A percentile compares a stretch with the other conserved stretches of the same genome.
Evolutionary conservation across 30 jellyfish, hydroid and myxozoan genomes (phyloP).

Genomic region (Phacellophora camtschatica): DNA sequence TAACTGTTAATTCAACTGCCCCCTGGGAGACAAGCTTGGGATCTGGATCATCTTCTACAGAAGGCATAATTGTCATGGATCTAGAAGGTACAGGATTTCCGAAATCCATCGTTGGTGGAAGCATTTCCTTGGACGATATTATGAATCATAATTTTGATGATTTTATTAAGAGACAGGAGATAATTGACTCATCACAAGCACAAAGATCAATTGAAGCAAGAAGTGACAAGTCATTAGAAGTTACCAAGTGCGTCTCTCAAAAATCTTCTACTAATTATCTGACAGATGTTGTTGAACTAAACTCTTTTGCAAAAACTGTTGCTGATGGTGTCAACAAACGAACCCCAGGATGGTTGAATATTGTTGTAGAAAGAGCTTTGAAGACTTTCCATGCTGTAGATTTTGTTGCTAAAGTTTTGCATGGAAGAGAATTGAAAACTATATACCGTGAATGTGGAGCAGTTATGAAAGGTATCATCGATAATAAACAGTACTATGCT

Average conservation of each 20-base stretch:
- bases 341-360: constrained; percentile 47
- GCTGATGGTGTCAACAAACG: constrained; percentile 39
- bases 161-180: too few species aligned
- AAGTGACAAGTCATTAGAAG: neutral
- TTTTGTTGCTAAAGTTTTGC: constrained; percentile 29
- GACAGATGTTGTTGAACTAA: constrained; percentile 27
- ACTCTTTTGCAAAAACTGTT: constrained; percentile 51
- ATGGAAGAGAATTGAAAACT: constrained; percentile 7
- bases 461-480: neutral
- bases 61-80: constrained; percentile 32
- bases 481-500: neutral
- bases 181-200: too few species aligned
- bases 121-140: neutral
- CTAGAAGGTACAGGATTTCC: constrained; percentile 41
- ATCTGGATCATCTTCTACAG: neutral
- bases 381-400: constrained; percentile 8
- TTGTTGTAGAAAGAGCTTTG: neutral
- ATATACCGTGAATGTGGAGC: constrained; percentile 8
- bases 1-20: constrained; percentile 16
- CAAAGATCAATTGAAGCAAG: neutral
- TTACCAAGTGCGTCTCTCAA: constrained; percentile 18
- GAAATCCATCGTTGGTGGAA: constrained; percentile 27
- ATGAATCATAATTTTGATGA: neutral
- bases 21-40: constrained; percentile 17
- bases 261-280: constrained; percentile 44